Base-by-base conservation (phyloP, 2,888 invertebrate species). In the Muscina levida region DNA sequence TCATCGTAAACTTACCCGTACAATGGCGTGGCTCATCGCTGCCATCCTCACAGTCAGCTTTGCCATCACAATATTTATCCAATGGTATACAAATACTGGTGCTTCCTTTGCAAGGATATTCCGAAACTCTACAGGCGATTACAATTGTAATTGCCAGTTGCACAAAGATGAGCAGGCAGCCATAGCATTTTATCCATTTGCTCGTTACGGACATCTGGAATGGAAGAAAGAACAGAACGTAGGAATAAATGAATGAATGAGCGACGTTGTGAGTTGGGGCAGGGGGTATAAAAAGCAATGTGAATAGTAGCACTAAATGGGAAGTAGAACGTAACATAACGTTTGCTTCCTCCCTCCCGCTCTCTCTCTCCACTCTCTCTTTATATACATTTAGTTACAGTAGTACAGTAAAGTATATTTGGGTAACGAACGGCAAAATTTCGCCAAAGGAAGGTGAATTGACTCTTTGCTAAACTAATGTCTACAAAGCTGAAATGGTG, bases 1-100 rank as follows among this genome's bases (percentile, higher is more conserved):
- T 3, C 15, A 42, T 24, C 22, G 31, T 5, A 19, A 17, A 87
- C 91, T 91, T 88, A 94, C 94, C 94, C 85, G 95, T 94, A 90
- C 96, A 96, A 88, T 93, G 93, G 82, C 93, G 91, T 68, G 96
- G 96, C 91, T 97, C 97, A 91, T 97, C 97, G 87, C 95, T 95
- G 84, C 93, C 93, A 91, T 97, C 97, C 31, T 95, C 94, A 90
- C 97, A 97, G 90, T 97, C 96, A 91, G 95, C 93, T 85, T 91
- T 91, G 76, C 96, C 96, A 91, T 97, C 96, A 91, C 97, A 97
- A 91, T 95, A 97, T 85, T 94, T 94, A 91, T 97, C 97, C 83
- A 95, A 92, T 24, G 95, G 94, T 88, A 97, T 94, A 91, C 97
- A 97, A 85, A 92, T 92, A 82, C 87, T 90, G 75, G 93, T 93